These are phyloP conservation scores for Meles meles DNA, from an alignment of 2,113 vertebrate genomes.

Conservation along the genomic window DNA sequence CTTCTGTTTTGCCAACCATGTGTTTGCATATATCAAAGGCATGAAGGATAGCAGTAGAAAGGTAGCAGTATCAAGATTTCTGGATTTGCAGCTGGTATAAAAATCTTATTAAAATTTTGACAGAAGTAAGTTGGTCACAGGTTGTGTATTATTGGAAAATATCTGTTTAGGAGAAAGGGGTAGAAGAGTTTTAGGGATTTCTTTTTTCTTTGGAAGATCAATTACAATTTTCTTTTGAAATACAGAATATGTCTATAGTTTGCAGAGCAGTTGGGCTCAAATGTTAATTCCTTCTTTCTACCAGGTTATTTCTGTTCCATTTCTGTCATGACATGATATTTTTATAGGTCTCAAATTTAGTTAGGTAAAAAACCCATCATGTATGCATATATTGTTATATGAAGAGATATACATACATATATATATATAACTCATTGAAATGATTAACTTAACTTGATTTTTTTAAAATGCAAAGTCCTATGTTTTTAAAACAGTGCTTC, in stretches of 20 bases:
- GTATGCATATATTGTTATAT: background rate
- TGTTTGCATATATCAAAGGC: background rate
- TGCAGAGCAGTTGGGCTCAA: background rate
- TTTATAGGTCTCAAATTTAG: background rate
- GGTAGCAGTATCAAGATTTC: background rate
- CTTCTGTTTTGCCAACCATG: background rate
- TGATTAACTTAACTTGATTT: background rate
- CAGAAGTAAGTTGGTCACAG: background rate
- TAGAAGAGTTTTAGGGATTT: background rate
- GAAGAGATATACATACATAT: background rate
- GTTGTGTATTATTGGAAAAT: conserved; percentile 27
- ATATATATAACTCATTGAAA: background rate
- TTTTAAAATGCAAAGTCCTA: background rate
- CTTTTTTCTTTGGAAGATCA: background rate
- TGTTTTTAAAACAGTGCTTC: conserved; percentile 35
- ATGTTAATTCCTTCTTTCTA: background rate
- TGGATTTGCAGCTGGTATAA: background rate
- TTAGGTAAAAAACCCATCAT: background rate
- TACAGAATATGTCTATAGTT: background rate
- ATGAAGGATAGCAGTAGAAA: background rate
- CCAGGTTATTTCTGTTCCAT: background rate
- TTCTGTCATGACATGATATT: background rate
- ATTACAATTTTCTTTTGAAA: background rate
- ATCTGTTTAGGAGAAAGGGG: background rate
- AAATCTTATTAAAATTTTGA: conserved; percentile 16